A percentile compares a stretch with the other conserved stretches of the same genome.
phyloP scores from a whole-genome alignment of 2,113 vertebrate species.

The Zingel zingel region DNA sequence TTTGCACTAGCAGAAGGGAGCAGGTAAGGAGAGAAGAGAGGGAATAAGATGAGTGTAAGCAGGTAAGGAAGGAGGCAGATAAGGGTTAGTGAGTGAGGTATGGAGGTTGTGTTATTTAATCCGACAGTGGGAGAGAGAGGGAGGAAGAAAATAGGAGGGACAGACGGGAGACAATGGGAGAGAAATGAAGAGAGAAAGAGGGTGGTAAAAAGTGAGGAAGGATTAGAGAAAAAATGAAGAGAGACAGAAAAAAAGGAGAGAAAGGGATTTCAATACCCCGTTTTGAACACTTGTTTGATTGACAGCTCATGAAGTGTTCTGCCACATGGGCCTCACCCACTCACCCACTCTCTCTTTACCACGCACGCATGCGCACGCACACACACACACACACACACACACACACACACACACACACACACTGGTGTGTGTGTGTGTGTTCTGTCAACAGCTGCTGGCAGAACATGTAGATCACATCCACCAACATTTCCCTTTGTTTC shows the following conservation, averaged over 20 bases:
- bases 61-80: background rate
- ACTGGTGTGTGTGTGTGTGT: too few relatives aligned
- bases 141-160: background rate
- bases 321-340: conserved; percentile 59
- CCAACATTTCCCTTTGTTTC: conserved; percentile 37
- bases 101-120: conserved; percentile 22
- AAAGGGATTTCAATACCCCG: conserved; percentile 50
- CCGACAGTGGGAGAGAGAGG: conserved; percentile 5
- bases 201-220: background rate
- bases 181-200: background rate
- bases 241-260: background rate
- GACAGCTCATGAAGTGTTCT: conserved; percentile 48
- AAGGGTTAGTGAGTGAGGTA: background rate
- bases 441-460: conserved; percentile 50
- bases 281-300: conserved; percentile 54
- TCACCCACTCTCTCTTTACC: conserved; percentile 1
- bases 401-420: conserved; percentile 26
- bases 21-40: background rate
- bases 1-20: background rate
- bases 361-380: conserved; percentile 18
- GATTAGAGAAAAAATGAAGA: background rate
- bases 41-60: background rate
- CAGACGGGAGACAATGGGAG: conserved; percentile 9
- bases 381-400: conserved; percentile 32
- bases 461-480: conserved; percentile 12